Evolutionary conservation across 2,888 invertebrate genomes (phyloP).

Genomic region (Luperina testacea): DNA sequence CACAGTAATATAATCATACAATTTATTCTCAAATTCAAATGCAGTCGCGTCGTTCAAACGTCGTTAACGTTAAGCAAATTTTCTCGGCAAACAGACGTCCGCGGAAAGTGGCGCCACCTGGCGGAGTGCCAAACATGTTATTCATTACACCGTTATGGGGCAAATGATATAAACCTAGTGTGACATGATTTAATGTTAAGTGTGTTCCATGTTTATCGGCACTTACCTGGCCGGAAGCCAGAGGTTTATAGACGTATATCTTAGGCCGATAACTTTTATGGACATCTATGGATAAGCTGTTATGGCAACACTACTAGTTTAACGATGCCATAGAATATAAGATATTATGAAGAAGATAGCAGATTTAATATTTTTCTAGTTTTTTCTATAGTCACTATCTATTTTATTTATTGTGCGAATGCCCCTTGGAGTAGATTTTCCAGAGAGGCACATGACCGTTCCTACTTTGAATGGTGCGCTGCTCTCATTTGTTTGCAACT

Average conservation of each 20-base stretch:
- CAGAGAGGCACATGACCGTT: slow-evolving; percentile 34
- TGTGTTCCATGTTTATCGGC: slow-evolving; percentile 62
- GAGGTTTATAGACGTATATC: slow-evolving; percentile 54
- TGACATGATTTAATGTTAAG: slow-evolving; percentile 64
- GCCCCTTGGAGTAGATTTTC: slow-evolving; percentile 9
- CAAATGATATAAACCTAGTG: slow-evolving; percentile 61
- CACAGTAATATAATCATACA: slow-evolving; percentile 56
- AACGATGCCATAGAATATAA: slow-evolving; percentile 57
- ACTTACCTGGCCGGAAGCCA: slow-evolving; percentile 64
- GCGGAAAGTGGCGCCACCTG: slow-evolving; percentile 60
- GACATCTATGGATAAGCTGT: slow-evolving; percentile 51
- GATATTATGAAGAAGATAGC: slow-evolving; percentile 47
- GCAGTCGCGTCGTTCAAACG: slow-evolving; percentile 65
- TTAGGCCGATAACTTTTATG: slow-evolving; percentile 63
- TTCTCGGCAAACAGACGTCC: slow-evolving; percentile 52
- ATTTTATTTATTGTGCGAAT: slow-evolving; percentile 37
- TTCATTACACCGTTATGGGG: slow-evolving; percentile 61
- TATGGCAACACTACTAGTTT: slow-evolving; percentile 58
- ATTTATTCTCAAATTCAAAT: slow-evolving; percentile 63
- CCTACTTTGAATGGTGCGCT: not conserved
- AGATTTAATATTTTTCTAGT: slow-evolving; percentile 40
- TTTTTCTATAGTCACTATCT: slow-evolving; percentile 44
- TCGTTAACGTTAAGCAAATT: slow-evolving; percentile 64
- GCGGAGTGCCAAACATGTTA: slow-evolving; percentile 62
- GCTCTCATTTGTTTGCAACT: slow-evolving; percentile 26